Conservation (phyloP, 2,888 invertebrate genomes). For the Nephrotoma flavescens region DNA sequence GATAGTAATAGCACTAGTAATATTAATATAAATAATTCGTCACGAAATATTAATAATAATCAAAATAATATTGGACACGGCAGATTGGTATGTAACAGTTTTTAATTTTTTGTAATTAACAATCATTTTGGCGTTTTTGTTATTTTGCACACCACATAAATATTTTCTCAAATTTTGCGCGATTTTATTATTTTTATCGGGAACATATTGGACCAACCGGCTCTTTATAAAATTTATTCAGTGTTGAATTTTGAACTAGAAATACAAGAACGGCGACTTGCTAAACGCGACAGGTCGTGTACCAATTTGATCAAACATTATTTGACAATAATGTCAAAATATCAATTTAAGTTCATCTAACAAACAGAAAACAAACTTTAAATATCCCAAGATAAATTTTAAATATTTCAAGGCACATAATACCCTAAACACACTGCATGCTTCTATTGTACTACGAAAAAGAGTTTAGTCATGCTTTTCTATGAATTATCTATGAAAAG, state of each 20-base stretch:
- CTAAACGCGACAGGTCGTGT: too few relatives aligned
- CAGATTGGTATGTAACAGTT: slow-evolving; percentile 18
- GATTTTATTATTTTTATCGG: neutral
- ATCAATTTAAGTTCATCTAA: too few relatives aligned
- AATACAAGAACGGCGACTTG: too few relatives aligned
- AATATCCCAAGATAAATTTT: too few relatives aligned
- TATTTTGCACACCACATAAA: neutral
- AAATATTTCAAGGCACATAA: too few relatives aligned
- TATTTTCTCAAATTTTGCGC: neutral
- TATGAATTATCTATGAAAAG: too few relatives aligned
- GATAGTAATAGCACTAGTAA: slow-evolving; percentile 10
- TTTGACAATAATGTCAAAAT: too few relatives aligned
- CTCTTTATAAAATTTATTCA: neutral
- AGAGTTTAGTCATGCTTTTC: too few relatives aligned
- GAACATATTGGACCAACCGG: neutral
- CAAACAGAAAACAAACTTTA: too few relatives aligned
- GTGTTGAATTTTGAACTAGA: neutral
- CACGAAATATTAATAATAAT: neutral
- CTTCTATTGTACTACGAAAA: too few relatives aligned
- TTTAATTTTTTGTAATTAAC: slow-evolving; percentile 4
- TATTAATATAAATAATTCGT: neutral
- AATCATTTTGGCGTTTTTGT: neutral
- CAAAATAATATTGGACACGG: slow-evolving; percentile 14
- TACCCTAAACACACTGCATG: too few relatives aligned
- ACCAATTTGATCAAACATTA: too few relatives aligned